Base-by-base conservation (phyloP, 1,140 invertebrate species). In the Monomorium pharaonis region DNA sequence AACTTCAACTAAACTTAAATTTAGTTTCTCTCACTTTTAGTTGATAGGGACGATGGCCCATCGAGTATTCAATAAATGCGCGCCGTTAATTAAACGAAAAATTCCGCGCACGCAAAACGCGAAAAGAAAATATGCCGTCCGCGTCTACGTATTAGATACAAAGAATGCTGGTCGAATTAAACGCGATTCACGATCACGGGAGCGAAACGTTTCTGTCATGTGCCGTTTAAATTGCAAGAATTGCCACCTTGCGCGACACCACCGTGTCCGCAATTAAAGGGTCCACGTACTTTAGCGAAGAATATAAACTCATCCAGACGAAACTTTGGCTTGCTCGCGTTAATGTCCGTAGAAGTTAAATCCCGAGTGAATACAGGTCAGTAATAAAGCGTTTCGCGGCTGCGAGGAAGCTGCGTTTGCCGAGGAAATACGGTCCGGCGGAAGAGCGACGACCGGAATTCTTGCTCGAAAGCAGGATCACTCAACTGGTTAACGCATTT, bases 291-390 rank as follows among this genome's bases (percentile, higher is more conserved):
- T 67, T 51, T 6, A 14, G 24, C 47, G 37, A 83, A 83, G 78
- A 83, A 74, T 81, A 83, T 83, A 83, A 83, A 83, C 78, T 83
- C 78, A 42, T 58, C 67, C 51, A 18, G 51, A 60, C 51, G 67
- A 83, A 83, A 83, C 78, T 83, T 74, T 18, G 37, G 63, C 47
- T 21, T 49, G 47, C 69, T 60, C 76, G 62, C 47, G 67, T 83
- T 74, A 83, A 83, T 83, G 37, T 54, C 51, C 67, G 78, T 51
- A 58, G 7, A 58, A 83, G 78, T 83, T 83, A 83, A 83, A 83
- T 83, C 78, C 78, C 78, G 67, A 56, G 51, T 74, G 67, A 74
- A 83, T 83, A 83, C 67, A 44, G 78, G 67, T 83, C 67, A 24
- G 78, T 47, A 47, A 83, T 74, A 83, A 83, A 83, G 37, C 49